Conservation (phyloP, 2,888 invertebrate genomes). For the Cheiracanthium punctorium region DNA sequence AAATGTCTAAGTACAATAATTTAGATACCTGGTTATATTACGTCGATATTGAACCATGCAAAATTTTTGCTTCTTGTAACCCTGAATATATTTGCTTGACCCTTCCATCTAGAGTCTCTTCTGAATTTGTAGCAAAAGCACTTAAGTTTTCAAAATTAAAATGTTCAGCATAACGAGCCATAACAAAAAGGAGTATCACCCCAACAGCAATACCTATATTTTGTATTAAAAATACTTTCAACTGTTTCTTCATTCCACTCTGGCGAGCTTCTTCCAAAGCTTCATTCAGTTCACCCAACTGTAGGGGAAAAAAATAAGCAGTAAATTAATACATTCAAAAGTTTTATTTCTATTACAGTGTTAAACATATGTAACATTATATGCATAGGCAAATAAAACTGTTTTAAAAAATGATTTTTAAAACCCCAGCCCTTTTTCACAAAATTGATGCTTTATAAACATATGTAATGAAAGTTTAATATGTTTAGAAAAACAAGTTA, state of each 20-base stretch:
- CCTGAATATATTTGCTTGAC: slow-evolving; percentile 58
- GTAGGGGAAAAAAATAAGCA: slow-evolving; percentile 51
- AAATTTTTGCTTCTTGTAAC: slow-evolving; percentile 57
- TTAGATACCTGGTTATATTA: background rate
- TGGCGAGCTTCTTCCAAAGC: slow-evolving; percentile 77
- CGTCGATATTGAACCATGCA: slow-evolving; percentile 17
- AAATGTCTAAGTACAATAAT: background rate
- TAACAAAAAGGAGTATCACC: slow-evolving; percentile 76
- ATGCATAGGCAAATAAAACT: too few relatives aligned
- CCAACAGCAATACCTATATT: slow-evolving; percentile 78
- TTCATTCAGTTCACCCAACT: slow-evolving; percentile 78
- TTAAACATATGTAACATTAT: too few relatives aligned
- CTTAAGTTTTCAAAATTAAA: slow-evolving; percentile 74
- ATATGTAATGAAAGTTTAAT: too few relatives aligned
- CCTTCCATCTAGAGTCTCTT: slow-evolving; percentile 38
- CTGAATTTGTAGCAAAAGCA: slow-evolving; percentile 46
- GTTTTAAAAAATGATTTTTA: too few relatives aligned
- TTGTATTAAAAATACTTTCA: slow-evolving; percentile 76
- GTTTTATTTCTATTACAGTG: too few relatives aligned
- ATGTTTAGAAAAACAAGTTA: too few relatives aligned
- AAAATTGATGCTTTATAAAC: too few relatives aligned
- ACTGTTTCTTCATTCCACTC: slow-evolving; percentile 75
- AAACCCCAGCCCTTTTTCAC: too few relatives aligned
- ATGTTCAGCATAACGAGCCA: slow-evolving; percentile 77
- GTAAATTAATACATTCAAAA: too few relatives aligned